A percentile compares a stretch with the other conserved stretches of the same genome.
Conservation (phyloP, 1,140 invertebrate species). For the Neoseiulus cucumeris region DNA sequence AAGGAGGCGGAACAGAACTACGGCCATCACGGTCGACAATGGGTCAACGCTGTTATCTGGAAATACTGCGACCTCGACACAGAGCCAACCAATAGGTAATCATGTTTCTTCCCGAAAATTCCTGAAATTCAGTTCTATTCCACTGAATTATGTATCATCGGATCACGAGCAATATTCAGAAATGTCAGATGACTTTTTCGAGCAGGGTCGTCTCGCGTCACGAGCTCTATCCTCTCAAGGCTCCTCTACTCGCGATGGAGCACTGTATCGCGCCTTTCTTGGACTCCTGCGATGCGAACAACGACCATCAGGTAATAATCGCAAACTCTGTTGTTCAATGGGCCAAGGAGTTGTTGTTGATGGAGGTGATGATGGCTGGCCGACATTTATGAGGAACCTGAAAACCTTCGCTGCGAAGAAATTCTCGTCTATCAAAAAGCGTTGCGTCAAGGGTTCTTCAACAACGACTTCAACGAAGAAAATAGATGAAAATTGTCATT, state of each 20-base stretch:
- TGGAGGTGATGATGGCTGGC: too few relatives aligned
- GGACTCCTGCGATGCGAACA: constrained; percentile 59
- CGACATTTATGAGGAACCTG: too few relatives aligned
- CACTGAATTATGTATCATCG: neutral
- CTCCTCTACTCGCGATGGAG: constrained; percentile 72
- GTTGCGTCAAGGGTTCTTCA: too few relatives aligned
- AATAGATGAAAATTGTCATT: too few relatives aligned
- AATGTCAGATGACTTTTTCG: constrained; percentile 17
- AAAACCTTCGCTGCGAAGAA: too few relatives aligned
- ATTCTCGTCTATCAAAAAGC: too few relatives aligned
- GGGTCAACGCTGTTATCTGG: constrained; percentile 81
- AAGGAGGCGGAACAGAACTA: constrained; percentile 51
- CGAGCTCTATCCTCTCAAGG: constrained; percentile 80
- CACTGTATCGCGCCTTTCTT: constrained; percentile 89
- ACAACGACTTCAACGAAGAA: too few relatives aligned
- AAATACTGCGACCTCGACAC: constrained; percentile 88
- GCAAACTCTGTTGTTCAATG: too few relatives aligned
- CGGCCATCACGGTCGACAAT: constrained; percentile 49
- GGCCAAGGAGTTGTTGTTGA: too few relatives aligned
- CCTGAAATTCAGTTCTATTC: neutral
- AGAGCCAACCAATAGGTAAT: constrained; percentile 54
- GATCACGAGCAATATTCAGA: neutral
- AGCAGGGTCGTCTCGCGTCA: constrained; percentile 60
- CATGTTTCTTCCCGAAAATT: neutral
- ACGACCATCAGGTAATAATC: constrained; percentile 53